Evolutionary conservation across 1,140 invertebrate species (phyloP).

Genomic region (Penaeus japonicus): DNA sequence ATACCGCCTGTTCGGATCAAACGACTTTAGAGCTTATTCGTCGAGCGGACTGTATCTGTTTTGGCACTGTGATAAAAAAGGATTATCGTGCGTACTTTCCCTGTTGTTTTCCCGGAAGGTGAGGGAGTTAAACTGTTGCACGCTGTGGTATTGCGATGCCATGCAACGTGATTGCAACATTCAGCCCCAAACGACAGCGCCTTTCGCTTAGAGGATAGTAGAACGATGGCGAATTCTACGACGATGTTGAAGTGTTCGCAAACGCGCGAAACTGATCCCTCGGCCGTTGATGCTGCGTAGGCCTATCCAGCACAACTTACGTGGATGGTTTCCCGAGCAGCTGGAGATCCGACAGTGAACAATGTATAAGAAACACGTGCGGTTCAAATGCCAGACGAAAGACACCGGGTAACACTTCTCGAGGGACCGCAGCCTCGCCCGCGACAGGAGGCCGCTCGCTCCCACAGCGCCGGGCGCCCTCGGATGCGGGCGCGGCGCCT

Average conservation of each 20-base stretch:
- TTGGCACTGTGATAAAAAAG: background rate
- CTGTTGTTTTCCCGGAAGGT: too few relatives aligned
- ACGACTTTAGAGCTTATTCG: background rate
- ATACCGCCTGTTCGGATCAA: background rate
- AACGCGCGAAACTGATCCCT: too few relatives aligned
- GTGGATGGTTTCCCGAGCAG: background rate
- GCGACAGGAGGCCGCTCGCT: background rate
- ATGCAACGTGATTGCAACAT: too few relatives aligned
- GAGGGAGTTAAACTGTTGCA: too few relatives aligned
- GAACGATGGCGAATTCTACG: too few relatives aligned
- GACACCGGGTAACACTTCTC: too few relatives aligned
- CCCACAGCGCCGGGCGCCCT: background rate
- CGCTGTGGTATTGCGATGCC: too few relatives aligned
- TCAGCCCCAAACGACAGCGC: too few relatives aligned
- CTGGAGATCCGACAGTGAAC: background rate
- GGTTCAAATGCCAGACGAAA: background rate
- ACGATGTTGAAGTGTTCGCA: too few relatives aligned
- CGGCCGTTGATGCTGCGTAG: background rate
- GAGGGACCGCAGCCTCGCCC: background rate
- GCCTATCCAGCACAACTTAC: background rate
- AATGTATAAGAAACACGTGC: slow-evolving; percentile 31
- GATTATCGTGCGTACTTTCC: too few relatives aligned
- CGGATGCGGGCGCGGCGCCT: background rate
- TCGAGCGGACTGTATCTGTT: background rate
- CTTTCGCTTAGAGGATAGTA: too few relatives aligned